Base-by-base conservation (phyloP, 2,888 invertebrate species). In the Troides helena region DNA sequence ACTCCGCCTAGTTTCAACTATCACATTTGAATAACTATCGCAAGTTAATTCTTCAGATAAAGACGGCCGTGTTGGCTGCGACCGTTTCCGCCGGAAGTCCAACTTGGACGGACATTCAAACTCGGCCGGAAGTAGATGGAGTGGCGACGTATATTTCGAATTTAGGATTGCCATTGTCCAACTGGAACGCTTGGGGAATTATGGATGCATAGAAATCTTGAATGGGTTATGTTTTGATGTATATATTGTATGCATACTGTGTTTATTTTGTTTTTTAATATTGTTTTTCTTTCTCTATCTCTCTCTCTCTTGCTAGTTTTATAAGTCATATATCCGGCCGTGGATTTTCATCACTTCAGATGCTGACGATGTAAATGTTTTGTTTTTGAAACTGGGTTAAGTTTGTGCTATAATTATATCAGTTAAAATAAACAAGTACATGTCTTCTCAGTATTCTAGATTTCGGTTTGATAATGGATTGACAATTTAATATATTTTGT, bases 71-170 rank as follows among this genome's bases (percentile, higher is more conserved):
- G 85, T 87, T 88, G 89, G 84, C 85, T 84, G 84, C 85, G 87
- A 80, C 88, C 87, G 84, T 81, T 87, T 90, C 90, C 90, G 85
- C 76, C 90, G 90, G 91, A 91, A 80, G 86, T 86, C 87, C 87
- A 90, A 92, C 86, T 92, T 89, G 88, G 87, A 85, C 90, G 89
- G 91, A 89, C 87, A 89, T 90, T 90, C 90, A 89, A 92, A 92
- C 91, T 92, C 85, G 84, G 84, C 90, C 90, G 92, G 92, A 92
- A 90, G 82, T 90, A 77, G 86, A 86, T 87, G 85, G 90, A 89
- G 85, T 84, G 85, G 84, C 88, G 88, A 92, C 92, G 92, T 90
- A 92, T 89, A 92, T 92, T 92, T 92, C 83, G 85, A 91, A 92
- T 91, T 92, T 90, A 78, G 86, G 88, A 86, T 81, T 75, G 76